Evolutionary conservation across 2,888 invertebrate species (phyloP), one percentile per base, ranked within the genome.

Genomic region (Sericinus montela): DNA sequence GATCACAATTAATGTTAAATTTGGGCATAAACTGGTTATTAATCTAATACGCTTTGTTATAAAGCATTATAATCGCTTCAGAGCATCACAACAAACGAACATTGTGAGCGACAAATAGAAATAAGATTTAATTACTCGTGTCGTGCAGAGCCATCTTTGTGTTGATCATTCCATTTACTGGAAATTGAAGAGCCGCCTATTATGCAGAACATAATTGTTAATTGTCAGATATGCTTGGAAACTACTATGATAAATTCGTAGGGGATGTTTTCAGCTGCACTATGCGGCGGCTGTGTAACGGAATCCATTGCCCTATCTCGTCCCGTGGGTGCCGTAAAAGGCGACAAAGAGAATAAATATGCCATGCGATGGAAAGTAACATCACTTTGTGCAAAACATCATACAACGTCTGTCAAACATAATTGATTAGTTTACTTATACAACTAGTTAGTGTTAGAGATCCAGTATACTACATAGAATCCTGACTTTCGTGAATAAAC

Each of bases 61-160:
- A 10, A 25, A 15, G 7, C 2, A 13, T n/a, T 35, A 3, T 7
- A 13, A 29, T 47, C 40, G 19, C n/a, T 29, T 16, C 13, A 41
- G 28, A 46, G n/a, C 28, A 23, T 29, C 16, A 23, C 15, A 40
- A 32, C 11, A 41, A 34, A 35, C 4, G 1, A 10, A 29, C 28
- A 8, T 16, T 45, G 40, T 34, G 10, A 3, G 16, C 39, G 34
- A 46, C 38, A 39, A 39, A 40, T 32, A 25, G 19, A 14, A 23
- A 45, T 23, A 39, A 34, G 39, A 46, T 41, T 29, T 19, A 41
- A 47, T 36, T 47, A 35, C 36, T 19, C 14, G 16, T 36, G 47
- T 41, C 29, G 19, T 29, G 36, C 13, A 46, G 40, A 46, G 34
- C 40, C 25, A 16, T 36, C 29, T 19, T 41, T 47, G 40, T 47